Percentiles rank a stretch among this genome's conserved stretches.
These are phyloP conservation scores for Plusia festucae DNA, from an alignment of 2,888 invertebrate genomes.

Conservation along the genomic window DNA sequence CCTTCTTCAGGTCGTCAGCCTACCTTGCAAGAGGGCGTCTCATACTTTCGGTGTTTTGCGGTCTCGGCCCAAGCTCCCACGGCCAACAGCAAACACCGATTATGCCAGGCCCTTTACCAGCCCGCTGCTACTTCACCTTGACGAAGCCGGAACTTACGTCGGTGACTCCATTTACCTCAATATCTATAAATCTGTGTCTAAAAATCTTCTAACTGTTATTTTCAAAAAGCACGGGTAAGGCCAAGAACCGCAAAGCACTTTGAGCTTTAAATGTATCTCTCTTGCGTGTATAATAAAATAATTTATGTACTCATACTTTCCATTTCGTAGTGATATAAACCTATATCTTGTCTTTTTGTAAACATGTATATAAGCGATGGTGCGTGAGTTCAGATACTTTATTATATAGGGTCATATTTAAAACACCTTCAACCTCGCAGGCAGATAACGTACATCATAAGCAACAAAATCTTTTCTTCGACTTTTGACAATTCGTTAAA, in stretches of 20 bases:
- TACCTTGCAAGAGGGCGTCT: slow-evolving; percentile 10
- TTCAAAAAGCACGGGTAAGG: slow-evolving; percentile 8
- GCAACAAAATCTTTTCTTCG: no score
- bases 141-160: slow-evolving; percentile 34
- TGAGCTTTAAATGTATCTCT: neutral
- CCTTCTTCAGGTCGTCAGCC: slow-evolving; percentile 27
- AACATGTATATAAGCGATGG: no score
- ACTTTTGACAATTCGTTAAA: no score
- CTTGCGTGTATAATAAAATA: neutral
- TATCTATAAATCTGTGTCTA: slow-evolving; percentile 21
- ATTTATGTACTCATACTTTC: neutral
- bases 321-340: neutral
- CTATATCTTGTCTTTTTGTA: no score
- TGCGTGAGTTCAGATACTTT: no score
- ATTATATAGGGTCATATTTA: no score
- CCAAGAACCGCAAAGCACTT: neutral
- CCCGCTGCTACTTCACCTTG: slow-evolving; percentile 10
- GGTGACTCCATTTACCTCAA: slow-evolving; percentile 29
- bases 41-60: neutral
- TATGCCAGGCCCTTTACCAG: neutral
- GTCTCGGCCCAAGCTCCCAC: neutral
- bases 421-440: no score
- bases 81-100: neutral
- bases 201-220: slow-evolving; percentile 10
- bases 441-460: no score